These are phyloP conservation scores for Trichoplusia ni DNA, from an alignment of 1,140 invertebrate species.

Conservation along the genomic window DNA sequence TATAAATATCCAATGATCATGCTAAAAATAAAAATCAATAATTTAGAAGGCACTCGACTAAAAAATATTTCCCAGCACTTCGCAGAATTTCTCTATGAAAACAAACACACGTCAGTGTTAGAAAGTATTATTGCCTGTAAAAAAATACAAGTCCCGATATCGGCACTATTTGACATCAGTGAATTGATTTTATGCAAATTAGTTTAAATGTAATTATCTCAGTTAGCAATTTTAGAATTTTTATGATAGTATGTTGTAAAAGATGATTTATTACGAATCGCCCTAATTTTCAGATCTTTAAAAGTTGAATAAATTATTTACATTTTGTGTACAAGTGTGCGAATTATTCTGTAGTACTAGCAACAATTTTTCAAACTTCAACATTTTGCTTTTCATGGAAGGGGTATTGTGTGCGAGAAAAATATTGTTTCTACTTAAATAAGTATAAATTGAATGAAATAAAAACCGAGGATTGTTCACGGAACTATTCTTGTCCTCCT, in stretches of 20 bases:
- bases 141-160: not conserved
- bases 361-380: constrained; percentile 34
- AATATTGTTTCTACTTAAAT: constrained; percentile 18
- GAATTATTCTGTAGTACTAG: constrained; percentile 4
- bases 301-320: no score
- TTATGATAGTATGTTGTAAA: no score
- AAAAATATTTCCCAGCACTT: not conserved
- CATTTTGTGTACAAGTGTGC: not conserved
- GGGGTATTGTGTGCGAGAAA: constrained; percentile 27
- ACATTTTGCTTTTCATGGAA: constrained; percentile 25
- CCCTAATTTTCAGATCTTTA: not conserved
- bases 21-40: no score
- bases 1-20: no score
- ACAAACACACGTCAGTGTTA: constrained; percentile 24
- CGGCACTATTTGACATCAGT: not conserved
- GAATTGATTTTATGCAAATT: no score
- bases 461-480: constrained; percentile 2
- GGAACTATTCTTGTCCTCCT: constrained; percentile 36
- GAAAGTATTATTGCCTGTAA: not conserved
- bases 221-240: no score
- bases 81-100: constrained; percentile 18
- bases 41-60: no score
- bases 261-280: no score
- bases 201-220: no score
- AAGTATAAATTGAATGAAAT: constrained; percentile 29